Base-by-base conservation (phyloP, 2,797 vertebrate genomes). In the Argentina silus region DNA sequence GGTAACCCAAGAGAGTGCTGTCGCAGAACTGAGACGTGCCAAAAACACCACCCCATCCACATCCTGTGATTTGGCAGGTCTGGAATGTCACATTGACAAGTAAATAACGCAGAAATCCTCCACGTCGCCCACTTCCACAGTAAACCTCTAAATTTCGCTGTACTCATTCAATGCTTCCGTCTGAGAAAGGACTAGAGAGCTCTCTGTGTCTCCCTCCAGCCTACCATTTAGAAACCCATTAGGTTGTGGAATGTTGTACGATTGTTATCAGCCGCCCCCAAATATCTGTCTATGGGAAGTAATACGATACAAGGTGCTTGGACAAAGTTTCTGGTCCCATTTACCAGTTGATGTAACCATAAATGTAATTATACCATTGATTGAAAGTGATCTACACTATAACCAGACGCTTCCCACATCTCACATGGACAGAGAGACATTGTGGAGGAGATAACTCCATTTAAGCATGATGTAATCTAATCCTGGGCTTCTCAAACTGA, bases 281-380 rank as follows among this genome's bases (percentile, higher is more conserved):
- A 7, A 23, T 15, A 75, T 68, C 69, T 68, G 23, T 56, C 73
- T 69, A 47, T 62, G 79, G 45, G 78, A 65, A 71, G 81, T 81
- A 83, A 88, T 69, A 67, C 73, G 72, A 91, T 88, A 83, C 62
- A 70, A 80, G 78, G 76, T 75, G 79, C 67, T 78, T 76, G 74
- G 82, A 88, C 78, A 83, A 81, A 61, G 72, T 76, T 77, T 78
- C 85, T 81, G 75, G 70, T 81, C 77, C 63, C 77, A 77, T 78
- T 70, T 65, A 75, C 79, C 87, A 87, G 89, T 88, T 90, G 83
- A 90, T 89, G 88, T 83, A 85, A 81, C 87, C 87, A 89, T 91
- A 83, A 88, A 85, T 88, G 89, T 90, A 90, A 91, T 90, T 90
- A 84, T 87, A 90, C 91, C 87, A 88, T 42, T 74, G 72, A 82